These are phyloP conservation scores for Yponomeuta malinellus DNA, from an alignment of 2,888 invertebrate species.

Conservation along the genomic window DNA sequence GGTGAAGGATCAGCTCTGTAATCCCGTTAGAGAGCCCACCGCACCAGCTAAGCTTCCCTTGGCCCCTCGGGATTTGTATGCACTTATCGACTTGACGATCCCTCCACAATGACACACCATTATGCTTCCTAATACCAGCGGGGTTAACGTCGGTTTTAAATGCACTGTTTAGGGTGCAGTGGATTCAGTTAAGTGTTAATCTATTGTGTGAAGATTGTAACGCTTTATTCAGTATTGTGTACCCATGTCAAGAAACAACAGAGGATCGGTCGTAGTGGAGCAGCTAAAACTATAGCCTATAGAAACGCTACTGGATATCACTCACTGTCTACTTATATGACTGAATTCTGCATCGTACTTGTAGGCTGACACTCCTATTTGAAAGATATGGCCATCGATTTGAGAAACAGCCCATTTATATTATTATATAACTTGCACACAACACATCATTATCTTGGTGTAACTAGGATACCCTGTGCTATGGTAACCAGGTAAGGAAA, in stretches of 20 bases:
- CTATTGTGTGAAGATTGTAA: neutral
- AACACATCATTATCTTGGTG: no score
- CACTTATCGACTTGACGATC: constrained; percentile 17
- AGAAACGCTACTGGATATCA: no score
- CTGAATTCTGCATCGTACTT: no score
- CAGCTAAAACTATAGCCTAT: no score
- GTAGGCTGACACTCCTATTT: no score
- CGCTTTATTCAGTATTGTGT: neutral
- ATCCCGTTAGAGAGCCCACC: neutral
- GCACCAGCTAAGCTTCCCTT: neutral
- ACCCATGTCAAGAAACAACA: neutral
- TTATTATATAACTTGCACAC: no score
- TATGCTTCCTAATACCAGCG: neutral
- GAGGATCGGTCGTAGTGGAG: neutral
- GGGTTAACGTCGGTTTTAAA: neutral
- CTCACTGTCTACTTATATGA: no score
- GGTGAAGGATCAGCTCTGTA: neutral
- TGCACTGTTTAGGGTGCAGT: neutral
- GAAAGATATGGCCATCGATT: no score
- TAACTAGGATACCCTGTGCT: no score
- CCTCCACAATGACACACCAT: neutral
- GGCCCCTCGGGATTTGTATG: constrained; percentile 18
- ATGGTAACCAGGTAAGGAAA: no score
- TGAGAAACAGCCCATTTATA: no score
- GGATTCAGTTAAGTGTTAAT: constrained; percentile 3